Evolutionary conservation across 2,888 invertebrate species (phyloP).

Genomic region (Megalurothrips usitatus): DNA sequence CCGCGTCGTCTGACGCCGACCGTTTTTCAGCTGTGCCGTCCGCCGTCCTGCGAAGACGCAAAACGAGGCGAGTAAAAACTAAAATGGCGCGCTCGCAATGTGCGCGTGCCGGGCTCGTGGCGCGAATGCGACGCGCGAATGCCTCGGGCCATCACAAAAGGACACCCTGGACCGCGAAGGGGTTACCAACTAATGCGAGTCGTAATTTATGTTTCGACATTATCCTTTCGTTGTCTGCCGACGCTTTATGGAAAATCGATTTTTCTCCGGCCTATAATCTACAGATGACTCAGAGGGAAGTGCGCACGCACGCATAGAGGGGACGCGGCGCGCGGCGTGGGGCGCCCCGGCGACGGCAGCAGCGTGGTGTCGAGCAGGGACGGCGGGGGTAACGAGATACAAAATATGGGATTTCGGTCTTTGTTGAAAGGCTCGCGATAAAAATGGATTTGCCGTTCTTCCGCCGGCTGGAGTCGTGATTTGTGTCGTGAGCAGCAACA

Average conservation of each 20-base stretch:
- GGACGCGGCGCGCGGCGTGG: no score
- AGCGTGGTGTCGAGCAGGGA: background rate
- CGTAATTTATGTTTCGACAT: slow-evolving; percentile 25
- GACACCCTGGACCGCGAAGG: slow-evolving; percentile 19
- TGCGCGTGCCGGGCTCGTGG: no score
- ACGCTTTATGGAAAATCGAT: slow-evolving; percentile 20
- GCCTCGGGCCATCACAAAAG: background rate
- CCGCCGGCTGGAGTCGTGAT: background rate
- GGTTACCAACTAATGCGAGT: slow-evolving; percentile 10
- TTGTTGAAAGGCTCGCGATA: slow-evolving; percentile 13
- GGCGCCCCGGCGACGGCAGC: no score
- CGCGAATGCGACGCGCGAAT: no score
- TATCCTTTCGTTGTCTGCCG: slow-evolving; percentile 7
- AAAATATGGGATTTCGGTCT: slow-evolving; percentile 20
- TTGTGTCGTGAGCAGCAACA: background rate
- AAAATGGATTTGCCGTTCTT: slow-evolving; percentile 22
- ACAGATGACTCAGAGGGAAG: background rate
- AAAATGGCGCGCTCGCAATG: no score
- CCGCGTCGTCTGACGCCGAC: no score
- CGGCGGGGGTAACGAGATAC: slow-evolving; percentile 13
- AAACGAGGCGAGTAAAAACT: no score
- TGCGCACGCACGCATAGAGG: no score
- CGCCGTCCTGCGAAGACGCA: no score
- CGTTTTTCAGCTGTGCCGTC: no score
- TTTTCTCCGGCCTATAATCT: slow-evolving; percentile 23